phyloP scores from a whole-genome alignment of 2,888 invertebrate species.

The Biston betularia region DNA sequence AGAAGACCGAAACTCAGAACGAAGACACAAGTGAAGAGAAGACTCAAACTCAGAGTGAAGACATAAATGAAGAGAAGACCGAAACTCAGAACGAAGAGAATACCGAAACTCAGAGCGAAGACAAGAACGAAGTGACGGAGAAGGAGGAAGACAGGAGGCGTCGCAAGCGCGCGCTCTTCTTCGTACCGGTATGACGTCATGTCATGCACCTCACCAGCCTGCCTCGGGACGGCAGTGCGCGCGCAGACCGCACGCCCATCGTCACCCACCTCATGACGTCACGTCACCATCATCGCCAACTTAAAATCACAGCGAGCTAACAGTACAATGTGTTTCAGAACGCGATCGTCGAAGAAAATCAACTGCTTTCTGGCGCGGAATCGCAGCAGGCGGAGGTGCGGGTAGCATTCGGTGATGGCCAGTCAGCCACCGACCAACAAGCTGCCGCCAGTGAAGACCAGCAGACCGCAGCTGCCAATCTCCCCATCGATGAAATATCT shows the following conservation, averaged over 20 bases:
- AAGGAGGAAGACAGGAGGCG: conserved; percentile 44
- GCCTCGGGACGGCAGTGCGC: conserved; percentile 79
- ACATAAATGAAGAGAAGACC: conserved; percentile 22
- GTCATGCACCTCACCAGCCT: conserved; percentile 79
- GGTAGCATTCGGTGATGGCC: conserved; percentile 83
- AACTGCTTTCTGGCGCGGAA: conserved; percentile 84
- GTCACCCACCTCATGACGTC: conserved; percentile 51
- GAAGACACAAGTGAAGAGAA: conserved; percentile 36
- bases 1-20: conserved; percentile 29
- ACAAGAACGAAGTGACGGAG: conserved; percentile 21
- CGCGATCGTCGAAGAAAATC: conserved; percentile 76
- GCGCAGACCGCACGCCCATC: conserved; percentile 63
- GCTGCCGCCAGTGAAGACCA: conserved; percentile 72
- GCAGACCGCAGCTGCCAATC: conserved; percentile 86
- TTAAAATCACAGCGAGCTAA: neutral
- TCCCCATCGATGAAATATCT: conserved; percentile 89
- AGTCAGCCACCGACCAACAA: conserved; percentile 66
- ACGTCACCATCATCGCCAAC: conserved; percentile 27
- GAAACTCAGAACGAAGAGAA: conserved; percentile 35
- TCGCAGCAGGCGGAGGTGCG: conserved; percentile 88
- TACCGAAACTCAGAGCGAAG: conserved; percentile 29
- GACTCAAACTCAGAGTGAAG: conserved; percentile 29
- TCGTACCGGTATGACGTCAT: conserved; percentile 77
- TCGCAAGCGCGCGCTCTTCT: conserved; percentile 69
- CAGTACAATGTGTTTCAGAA: conserved; percentile 62